Evolutionary conservation across 2,888 invertebrate species (phyloP).

Genomic region (Salticus scenicus): DNA sequence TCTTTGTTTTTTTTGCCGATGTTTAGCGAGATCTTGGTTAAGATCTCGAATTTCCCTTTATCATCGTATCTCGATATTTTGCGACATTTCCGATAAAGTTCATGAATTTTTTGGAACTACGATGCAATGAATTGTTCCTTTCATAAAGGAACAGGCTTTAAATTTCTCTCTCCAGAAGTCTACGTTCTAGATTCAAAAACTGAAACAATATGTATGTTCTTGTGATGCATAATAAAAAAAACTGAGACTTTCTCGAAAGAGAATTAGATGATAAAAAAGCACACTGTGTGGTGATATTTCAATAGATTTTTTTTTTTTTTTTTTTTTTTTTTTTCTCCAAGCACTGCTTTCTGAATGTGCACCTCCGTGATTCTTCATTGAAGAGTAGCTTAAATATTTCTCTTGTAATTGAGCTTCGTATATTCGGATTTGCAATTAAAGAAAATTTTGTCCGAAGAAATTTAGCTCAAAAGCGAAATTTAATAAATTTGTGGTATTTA

Average conservation of each 20-base stretch:
- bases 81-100: too few species aligned
- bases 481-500: not conserved
- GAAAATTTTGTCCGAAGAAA: not conserved
- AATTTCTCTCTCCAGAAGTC: not conserved
- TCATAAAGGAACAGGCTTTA: not conserved
- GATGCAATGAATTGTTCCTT: not conserved
- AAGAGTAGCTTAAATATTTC: not conserved
- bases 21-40: not conserved
- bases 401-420: not conserved
- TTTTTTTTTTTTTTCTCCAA: too few species aligned
- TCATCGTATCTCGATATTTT: not conserved
- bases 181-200: too few species aligned
- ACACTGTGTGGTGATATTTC: slow-evolving; percentile 1
- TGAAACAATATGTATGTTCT: too few species aligned
- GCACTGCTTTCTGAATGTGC: slow-evolving; percentile 9
- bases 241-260: not conserved
- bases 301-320: not conserved
- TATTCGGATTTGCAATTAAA: not conserved
- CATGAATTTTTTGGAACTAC: not conserved
- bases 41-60: not conserved
- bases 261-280: not conserved
- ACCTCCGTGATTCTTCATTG: not conserved
- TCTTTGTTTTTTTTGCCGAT: not conserved
- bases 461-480: slow-evolving; percentile 8
- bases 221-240: too few species aligned